These are phyloP conservation scores for Pissodes strobi DNA, from an alignment of 1,140 invertebrate genomes.

Conservation along the genomic window DNA sequence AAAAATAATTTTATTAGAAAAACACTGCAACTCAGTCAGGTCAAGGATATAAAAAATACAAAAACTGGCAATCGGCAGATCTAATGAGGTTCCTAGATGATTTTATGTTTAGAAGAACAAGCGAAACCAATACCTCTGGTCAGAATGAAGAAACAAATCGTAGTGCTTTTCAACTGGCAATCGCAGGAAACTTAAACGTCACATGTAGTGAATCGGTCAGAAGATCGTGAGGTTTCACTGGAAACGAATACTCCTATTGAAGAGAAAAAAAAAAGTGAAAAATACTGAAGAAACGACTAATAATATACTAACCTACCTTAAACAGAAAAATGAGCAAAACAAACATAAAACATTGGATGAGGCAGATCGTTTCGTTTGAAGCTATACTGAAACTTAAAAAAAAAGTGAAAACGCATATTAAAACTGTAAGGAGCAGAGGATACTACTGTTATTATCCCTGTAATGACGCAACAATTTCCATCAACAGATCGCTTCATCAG, in stretches of 20 bases:
- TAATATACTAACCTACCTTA: not conserved
- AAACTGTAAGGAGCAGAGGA: no score
- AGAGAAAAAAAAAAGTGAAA: not conserved
- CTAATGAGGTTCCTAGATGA: conserved; percentile 1
- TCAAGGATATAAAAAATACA: conserved; percentile 4
- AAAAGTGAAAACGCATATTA: no score
- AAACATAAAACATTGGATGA: not conserved
- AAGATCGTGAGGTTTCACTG: conserved; percentile 3
- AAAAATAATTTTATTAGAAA: no score
- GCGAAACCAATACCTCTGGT: not conserved
- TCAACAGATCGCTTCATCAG: no score
- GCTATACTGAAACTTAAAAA: conserved; percentile 2
- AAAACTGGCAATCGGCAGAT: conserved; percentile 5
- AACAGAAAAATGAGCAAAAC: not conserved
- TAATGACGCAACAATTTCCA: no score
- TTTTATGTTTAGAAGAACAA: conserved; percentile 4
- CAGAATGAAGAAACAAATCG: conserved; percentile 10
- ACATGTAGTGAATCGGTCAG: conserved; percentile 3
- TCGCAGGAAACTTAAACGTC: not conserved
- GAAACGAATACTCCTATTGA: conserved; percentile 1
- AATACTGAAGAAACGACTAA: not conserved
- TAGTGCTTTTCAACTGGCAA: not conserved
- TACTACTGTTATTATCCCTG: no score
- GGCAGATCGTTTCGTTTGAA: not conserved
- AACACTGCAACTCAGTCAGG: not conserved